Base-by-base conservation (phyloP, 1,140 invertebrate genomes). In the Sycophaga agraensis region DNA sequence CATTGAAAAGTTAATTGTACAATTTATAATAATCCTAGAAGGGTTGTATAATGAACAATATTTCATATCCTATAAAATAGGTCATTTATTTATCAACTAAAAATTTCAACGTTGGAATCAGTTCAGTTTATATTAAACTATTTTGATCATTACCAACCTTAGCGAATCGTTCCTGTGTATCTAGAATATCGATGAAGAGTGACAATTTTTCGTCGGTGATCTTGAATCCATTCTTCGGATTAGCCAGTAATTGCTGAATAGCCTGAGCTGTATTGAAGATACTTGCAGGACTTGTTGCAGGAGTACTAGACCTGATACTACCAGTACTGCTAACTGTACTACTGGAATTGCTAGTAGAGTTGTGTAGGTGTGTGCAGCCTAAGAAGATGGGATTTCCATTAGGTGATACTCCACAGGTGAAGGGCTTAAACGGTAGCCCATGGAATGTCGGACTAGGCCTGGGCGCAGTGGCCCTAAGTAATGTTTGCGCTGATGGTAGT, bases 171-270 rank as follows among this genome's bases (percentile, higher is more conserved):
- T 91, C 88, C 79, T 91, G 90, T 12, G 88, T 87, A 69, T 91
- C 89, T 68, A 91, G 82, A 63, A 92, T 91, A 63, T 92, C 90
- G 68, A 91, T 87, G 74, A 91, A 90, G 12, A 92, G 82, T 11
- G 86, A 85, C 66, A 92, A 83, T 70, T 89, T 89, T 74, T 91
- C 88, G 66, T 90, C 88, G 74, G 87, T 83, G 66, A 89, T 86
- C 63, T 88, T 86, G 73, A 90, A 89, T 2, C 88, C 88, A 70
- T 90, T 90, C 16, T 87, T 75, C 1, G 87, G 86, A 70, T 88
- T 84, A 31, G 82, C 77, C 21, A 89, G 74, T 39, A 90, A 75
- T 67, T 88, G 88, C 50, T 88, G 84, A 21, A 90, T 86, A 0
- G 88, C 87, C 57, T 89, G 85, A 2, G 78, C 77, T 1, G 81